Conservation (phyloP, 2,113 vertebrate species). For the Anseranas semipalmata region DNA sequence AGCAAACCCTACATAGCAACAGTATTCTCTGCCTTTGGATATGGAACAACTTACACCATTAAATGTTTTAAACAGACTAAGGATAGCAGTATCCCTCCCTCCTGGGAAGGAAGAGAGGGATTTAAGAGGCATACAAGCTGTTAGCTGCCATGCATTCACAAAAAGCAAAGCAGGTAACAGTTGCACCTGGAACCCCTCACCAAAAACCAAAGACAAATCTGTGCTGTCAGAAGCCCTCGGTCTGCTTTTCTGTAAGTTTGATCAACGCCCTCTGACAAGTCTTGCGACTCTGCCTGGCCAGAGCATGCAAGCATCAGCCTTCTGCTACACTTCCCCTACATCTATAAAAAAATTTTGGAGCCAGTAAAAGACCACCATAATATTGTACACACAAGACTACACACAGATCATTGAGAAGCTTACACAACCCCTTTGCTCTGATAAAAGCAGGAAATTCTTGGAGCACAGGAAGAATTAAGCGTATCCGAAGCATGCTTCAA, state of each 20-base stretch:
- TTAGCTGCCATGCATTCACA: background rate
- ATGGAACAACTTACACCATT: background rate
- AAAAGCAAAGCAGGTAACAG: background rate
- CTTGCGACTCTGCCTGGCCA: background rate
- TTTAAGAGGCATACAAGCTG: background rate
- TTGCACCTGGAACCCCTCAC: background rate
- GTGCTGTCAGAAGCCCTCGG: background rate
- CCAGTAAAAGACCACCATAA: background rate
- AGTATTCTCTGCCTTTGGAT: background rate
- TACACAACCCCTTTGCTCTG: background rate
- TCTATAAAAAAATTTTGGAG: background rate
- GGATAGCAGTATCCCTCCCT: background rate
- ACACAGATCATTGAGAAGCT: background rate
- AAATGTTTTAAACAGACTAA: background rate
- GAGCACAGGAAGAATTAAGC: background rate
- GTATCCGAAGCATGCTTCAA: background rate
- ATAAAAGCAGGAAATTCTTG: background rate
- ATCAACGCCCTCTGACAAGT: background rate
- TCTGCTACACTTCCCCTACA: accelerated
- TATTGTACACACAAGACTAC: background rate
- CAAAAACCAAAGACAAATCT: background rate
- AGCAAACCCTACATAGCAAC: background rate
- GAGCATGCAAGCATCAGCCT: accelerated
- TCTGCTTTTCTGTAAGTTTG: background rate
- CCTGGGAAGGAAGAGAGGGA: background rate